A percentile compares a stretch with the other conserved stretches of the same genome.
Conservation (phyloP, 2,888 invertebrate species). For the Sympetrum striolatum region DNA sequence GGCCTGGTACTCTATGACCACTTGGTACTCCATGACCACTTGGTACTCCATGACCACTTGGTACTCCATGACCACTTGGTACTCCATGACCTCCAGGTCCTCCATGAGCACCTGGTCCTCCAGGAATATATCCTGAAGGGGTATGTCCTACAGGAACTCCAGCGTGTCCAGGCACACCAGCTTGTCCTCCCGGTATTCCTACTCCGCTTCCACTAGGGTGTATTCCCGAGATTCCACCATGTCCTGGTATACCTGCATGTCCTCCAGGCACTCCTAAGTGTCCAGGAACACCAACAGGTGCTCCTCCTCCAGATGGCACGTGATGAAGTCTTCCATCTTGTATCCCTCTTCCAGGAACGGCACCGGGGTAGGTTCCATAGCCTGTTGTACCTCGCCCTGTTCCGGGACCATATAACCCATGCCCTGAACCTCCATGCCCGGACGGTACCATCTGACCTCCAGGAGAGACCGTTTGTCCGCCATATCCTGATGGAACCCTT, state of each 20-base stretch:
- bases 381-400: neutral
- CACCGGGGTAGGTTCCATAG: neutral
- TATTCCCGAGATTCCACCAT: neutral
- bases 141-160: constrained; percentile 44
- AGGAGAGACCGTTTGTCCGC: constrained; percentile 44
- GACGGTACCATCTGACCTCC: neutral
- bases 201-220: constrained; percentile 43
- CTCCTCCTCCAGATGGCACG: neutral
- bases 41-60: constrained; percentile 21
- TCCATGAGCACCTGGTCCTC: neutral
- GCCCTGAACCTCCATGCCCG: neutral
- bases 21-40: constrained; percentile 47
- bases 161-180: constrained; percentile 15
- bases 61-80: constrained; percentile 9
- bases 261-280: constrained; percentile 46
- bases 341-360: neutral
- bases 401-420: neutral
- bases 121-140: constrained; percentile 40
- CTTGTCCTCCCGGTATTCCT: neutral
- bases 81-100: neutral
- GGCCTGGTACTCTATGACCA: neutral
- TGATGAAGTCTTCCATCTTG: constrained; percentile 45
- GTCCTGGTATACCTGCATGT: constrained; percentile 16
- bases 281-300: constrained; percentile 25
- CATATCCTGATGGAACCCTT: constrained; percentile 48